Percentiles rank a stretch among this genome's conserved stretches.
These are phyloP conservation scores for Platycercus adscitus DNA, from an alignment of 2,113 vertebrate species.

Conservation along the genomic window DNA sequence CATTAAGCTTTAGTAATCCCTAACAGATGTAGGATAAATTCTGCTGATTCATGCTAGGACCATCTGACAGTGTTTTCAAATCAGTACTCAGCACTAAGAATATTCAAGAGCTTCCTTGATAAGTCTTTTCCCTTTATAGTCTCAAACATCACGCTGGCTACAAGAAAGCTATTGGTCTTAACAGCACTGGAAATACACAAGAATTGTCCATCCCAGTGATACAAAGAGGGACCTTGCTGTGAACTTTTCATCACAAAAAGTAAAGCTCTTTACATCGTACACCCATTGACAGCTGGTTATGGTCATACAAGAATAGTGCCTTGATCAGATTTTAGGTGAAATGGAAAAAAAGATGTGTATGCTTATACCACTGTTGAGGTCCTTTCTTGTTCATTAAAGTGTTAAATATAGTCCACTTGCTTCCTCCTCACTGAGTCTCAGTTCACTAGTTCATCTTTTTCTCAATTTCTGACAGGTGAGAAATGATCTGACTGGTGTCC, in stretches of 20 bases:
- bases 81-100: not conserved
- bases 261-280: accelerated
- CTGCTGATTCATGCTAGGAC: not conserved
- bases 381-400: not conserved
- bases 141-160: not conserved
- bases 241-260: accelerated
- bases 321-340: not conserved
- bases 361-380: not conserved
- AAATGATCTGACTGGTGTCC: constrained; percentile 94
- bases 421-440: not conserved
- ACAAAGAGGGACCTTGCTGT: not conserved
- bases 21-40: not conserved
- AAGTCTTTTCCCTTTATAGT: not conserved
- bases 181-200: not conserved
- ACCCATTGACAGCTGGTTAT: not conserved
- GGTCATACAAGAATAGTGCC: not conserved
- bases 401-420: not conserved
- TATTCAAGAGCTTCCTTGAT: not conserved
- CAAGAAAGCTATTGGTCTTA: not conserved
- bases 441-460: constrained; percentile 51
- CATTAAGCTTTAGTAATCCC: not conserved
- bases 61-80: not conserved
- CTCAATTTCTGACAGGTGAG: constrained; percentile 85
- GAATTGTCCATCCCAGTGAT: not conserved
- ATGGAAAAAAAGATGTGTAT: not conserved